phyloP scores from a whole-genome alignment of 2,888 invertebrate species.

The Idaea dimidiata region DNA sequence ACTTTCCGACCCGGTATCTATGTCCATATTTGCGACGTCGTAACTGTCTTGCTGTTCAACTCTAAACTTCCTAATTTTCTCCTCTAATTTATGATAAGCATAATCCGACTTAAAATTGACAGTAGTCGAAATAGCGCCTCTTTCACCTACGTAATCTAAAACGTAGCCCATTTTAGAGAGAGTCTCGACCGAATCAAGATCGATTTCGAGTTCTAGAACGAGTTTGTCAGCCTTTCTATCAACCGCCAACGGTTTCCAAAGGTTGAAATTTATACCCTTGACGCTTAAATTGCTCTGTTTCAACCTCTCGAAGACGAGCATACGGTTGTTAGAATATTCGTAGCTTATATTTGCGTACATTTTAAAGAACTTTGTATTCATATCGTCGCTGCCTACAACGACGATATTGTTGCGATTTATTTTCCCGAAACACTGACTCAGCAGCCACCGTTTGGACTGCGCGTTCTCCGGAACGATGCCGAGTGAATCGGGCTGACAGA shows the following conservation, averaged over 20 bases:
- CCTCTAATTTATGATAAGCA: slow-evolving; percentile 38
- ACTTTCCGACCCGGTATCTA: slow-evolving; percentile 51
- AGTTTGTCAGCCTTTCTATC: slow-evolving; percentile 16
- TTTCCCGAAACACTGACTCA: slow-evolving; percentile 49
- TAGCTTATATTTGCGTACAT: slow-evolving; percentile 42
- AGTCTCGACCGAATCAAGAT: slow-evolving; percentile 61
- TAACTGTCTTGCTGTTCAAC: slow-evolving; percentile 56
- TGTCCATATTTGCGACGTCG: slow-evolving; percentile 66
- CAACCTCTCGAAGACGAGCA: slow-evolving; percentile 42
- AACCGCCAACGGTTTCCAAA: slow-evolving; percentile 49
- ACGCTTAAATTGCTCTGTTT: slow-evolving; percentile 57
- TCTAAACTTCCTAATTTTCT: slow-evolving; percentile 47
- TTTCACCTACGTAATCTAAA: slow-evolving; percentile 49
- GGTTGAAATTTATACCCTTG: slow-evolving; percentile 54
- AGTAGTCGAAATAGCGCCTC: background rate
- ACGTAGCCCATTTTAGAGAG: slow-evolving; percentile 44
- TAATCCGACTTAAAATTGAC: slow-evolving; percentile 41
- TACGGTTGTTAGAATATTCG: slow-evolving; percentile 22
- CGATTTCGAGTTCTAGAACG: slow-evolving; percentile 33
- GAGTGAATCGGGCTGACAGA: slow-evolving; percentile 52
- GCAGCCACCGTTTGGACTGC: slow-evolving; percentile 59
- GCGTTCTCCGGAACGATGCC: slow-evolving; percentile 59
- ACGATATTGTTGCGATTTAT: slow-evolving; percentile 45
- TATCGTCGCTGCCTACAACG: slow-evolving; percentile 47
- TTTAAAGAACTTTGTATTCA: slow-evolving; percentile 44